Conservation (phyloP, 1,140 invertebrate genomes). For the Drosophila lacertosa region DNA sequence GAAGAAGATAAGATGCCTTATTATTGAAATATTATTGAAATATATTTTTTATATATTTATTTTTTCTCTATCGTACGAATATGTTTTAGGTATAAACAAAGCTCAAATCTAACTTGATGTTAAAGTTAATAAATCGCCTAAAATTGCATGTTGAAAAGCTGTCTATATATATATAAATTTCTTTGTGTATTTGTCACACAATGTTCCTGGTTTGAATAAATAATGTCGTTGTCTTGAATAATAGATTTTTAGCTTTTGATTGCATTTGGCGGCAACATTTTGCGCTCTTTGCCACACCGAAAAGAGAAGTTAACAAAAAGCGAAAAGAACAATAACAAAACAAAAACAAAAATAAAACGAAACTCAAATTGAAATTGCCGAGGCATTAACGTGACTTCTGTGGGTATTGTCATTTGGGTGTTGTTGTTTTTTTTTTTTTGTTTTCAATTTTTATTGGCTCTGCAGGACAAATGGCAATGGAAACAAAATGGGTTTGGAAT, state of each 20-base stretch:
- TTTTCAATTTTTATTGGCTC: conserved; percentile 5
- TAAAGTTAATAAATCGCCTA: background rate
- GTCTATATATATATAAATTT: background rate
- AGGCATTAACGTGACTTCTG: conserved; percentile 11
- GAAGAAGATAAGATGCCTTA: no score
- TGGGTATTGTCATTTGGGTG: background rate
- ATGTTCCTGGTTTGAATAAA: conserved; percentile 60
- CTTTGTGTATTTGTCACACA: no score
- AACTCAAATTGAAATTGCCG: conserved; percentile 13
- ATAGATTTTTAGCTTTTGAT: conserved; percentile 78
- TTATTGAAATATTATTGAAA: no score
- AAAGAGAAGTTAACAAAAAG: background rate
- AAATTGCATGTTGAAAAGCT: background rate
- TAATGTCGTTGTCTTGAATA: conserved; percentile 66
- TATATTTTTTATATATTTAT: no score
- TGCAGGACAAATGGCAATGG: background rate
- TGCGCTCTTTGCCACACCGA: conserved; percentile 15
- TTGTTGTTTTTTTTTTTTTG: no score
- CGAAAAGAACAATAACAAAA: background rate
- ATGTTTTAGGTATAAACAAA: no score
- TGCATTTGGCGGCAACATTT: conserved; percentile 64
- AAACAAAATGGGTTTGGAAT: background rate
- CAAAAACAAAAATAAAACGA: conserved; percentile 28
- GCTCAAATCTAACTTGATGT: no score
- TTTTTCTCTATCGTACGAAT: no score